Conservation (phyloP, 2,797 vertebrate species). For the Pelobates cultripes region DNA sequence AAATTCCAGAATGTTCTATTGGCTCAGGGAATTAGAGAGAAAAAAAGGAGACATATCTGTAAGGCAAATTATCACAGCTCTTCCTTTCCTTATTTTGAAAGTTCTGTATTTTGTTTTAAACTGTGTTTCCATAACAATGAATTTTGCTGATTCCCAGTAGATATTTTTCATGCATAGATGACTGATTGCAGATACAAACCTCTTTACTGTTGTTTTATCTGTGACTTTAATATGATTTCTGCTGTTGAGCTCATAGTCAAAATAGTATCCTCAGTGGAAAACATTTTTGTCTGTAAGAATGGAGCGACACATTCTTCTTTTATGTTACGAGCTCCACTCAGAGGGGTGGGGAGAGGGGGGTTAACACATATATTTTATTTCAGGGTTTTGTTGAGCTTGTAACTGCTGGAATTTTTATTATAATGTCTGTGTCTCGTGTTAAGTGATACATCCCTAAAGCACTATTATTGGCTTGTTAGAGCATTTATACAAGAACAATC, state of each 20-base stretch:
- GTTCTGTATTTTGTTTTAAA: slow-evolving; percentile 28
- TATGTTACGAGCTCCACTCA: slow-evolving; percentile 25
- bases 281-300: slow-evolving; percentile 44
- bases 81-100: background rate
- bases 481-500: slow-evolving; percentile 82
- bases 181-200: slow-evolving; percentile 39
- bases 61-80: background rate
- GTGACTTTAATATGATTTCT: slow-evolving; percentile 25
- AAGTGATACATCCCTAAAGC: slow-evolving; percentile 60
- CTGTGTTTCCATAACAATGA: slow-evolving; percentile 29
- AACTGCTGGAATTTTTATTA: slow-evolving; percentile 61
- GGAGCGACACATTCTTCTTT: slow-evolving; percentile 37
- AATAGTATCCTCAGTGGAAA: slow-evolving; percentile 39
- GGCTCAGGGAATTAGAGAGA: background rate
- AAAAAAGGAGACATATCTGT: background rate
- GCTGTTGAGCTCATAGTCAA: slow-evolving; percentile 41
- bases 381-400: slow-evolving; percentile 37
- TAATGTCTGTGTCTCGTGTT: slow-evolving; percentile 56
- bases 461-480: slow-evolving; percentile 72
- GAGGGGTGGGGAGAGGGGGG: too few relatives aligned
- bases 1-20: background rate
- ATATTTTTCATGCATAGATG: slow-evolving; percentile 18
- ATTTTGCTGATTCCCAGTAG: slow-evolving; percentile 34
- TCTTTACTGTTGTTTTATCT: slow-evolving; percentile 40
- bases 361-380: slow-evolving; percentile 13